Evolutionary conservation across 2,888 invertebrate species (phyloP).

Genomic region (Drosophila eohydei): DNA sequence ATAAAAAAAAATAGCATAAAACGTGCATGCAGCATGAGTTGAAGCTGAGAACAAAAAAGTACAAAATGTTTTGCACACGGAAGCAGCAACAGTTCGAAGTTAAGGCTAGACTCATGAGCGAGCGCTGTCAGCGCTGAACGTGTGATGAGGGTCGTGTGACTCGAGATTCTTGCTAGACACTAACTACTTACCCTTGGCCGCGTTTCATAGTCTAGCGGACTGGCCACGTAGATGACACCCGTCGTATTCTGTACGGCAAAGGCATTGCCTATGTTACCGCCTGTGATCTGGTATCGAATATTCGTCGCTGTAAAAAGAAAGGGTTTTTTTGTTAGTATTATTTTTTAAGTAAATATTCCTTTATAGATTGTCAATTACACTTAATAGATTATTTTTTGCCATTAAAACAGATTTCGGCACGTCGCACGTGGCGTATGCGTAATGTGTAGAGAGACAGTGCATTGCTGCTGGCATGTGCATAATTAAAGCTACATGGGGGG

Average conservation of each 20-base stretch:
- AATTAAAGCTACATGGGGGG: conserved; percentile 42
- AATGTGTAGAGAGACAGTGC: conserved; percentile 11
- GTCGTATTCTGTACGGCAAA: conserved; percentile 99
- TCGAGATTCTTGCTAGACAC: background rate
- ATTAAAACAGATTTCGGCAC: conserved; percentile 32
- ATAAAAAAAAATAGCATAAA: conserved; percentile 6
- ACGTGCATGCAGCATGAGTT: conserved; percentile 9
- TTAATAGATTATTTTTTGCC: conserved; percentile 13
- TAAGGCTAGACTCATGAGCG: conserved; percentile 35
- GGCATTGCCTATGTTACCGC: conserved; percentile 98
- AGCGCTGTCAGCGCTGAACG: conserved; percentile 32
- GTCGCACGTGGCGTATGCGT: conserved; percentile 39
- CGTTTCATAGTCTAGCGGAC: conserved; percentile 97
- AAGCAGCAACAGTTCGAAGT: conserved; percentile 36
- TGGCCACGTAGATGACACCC: conserved; percentile 98
- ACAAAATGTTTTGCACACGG: background rate
- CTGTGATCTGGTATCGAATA: conserved; percentile 99
- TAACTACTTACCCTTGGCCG: conserved; percentile 93
- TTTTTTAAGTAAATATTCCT: background rate
- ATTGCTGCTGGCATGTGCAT: conserved; percentile 41
- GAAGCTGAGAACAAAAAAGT: conserved; percentile 15
- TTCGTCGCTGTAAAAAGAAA: conserved; percentile 91
- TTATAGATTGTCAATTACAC: conserved; percentile 16
- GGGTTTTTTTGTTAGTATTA: conserved; percentile 1
- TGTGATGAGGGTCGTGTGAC: conserved; percentile 11